A percentile compares a stretch with the other conserved stretches of the same genome.
Evolutionary conservation across 2,888 invertebrate genomes (phyloP).

Genomic region (Micropterix aruncella): DNA sequence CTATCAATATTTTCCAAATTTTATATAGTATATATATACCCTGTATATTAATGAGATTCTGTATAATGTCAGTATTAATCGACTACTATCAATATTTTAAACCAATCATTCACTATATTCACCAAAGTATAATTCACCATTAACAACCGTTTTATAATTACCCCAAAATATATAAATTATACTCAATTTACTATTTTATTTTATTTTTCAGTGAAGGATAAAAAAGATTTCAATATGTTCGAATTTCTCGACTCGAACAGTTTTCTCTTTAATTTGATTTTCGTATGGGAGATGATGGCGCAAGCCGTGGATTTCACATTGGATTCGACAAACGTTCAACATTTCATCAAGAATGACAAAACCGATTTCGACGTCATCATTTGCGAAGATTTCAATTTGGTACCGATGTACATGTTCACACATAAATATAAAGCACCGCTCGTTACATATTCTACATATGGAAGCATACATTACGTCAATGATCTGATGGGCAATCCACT

Average conservation of each 20-base stretch:
- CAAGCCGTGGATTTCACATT: conserved; percentile 17
- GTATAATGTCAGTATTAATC: too few relatives aligned
- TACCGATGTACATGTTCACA: conserved; percentile 24
- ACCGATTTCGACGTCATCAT: conserved; percentile 27
- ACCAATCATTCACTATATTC: too few relatives aligned
- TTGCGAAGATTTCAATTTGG: conserved; percentile 26
- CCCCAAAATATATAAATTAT: too few relatives aligned
- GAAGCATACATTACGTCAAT: conserved; percentile 20
- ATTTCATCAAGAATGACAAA: conserved; percentile 19
- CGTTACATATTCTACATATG: conserved; percentile 17
- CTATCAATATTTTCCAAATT: too few relatives aligned
- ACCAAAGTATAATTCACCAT: too few relatives aligned
- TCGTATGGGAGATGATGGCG: neutral
- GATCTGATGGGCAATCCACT: conserved; percentile 30
- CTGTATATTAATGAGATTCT: too few relatives aligned
- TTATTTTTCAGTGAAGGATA: too few relatives aligned
- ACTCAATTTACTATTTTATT: too few relatives aligned
- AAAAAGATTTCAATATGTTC: too few relatives aligned
- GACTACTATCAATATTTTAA: too few relatives aligned
- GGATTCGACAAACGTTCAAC: conserved; percentile 18
- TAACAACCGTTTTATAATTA: too few relatives aligned
- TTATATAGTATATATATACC: too few relatives aligned
- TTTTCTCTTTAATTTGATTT: neutral
- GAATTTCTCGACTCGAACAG: neutral
- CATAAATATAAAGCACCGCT: conserved; percentile 25